Percentiles rank a stretch among this genome's conserved stretches.
These are phyloP conservation scores for Uria aalge DNA, from an alignment of 2,113 vertebrate genomes.

Conservation along the genomic window DNA sequence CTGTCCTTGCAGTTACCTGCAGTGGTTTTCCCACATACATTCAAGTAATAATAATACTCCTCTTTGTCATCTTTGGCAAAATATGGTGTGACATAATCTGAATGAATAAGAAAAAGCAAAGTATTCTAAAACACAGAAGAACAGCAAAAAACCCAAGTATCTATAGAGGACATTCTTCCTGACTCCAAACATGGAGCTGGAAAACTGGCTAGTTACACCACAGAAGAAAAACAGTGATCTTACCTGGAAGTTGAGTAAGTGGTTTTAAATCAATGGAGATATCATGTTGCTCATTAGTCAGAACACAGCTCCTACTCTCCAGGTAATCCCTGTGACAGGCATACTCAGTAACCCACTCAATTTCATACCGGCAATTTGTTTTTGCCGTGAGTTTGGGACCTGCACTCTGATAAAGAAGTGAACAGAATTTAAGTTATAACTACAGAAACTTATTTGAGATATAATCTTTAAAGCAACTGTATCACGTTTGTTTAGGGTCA, in stretches of 20 bases:
- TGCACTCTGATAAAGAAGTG: constrained; percentile 74
- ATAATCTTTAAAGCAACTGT: neutral
- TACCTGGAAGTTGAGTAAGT: constrained; percentile 74
- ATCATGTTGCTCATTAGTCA: constrained; percentile 85
- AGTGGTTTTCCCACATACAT: constrained; percentile 77
- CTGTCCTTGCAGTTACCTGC: constrained; percentile 41
- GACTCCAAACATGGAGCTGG: neutral
- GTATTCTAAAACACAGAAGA: neutral
- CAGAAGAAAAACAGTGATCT: neutral
- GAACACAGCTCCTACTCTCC: constrained; percentile 81
- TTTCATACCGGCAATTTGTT: constrained; percentile 89
- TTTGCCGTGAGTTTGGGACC: constrained; percentile 86
- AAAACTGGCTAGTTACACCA: neutral
- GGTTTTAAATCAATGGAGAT: constrained; percentile 86
- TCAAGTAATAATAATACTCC: constrained; percentile 86
- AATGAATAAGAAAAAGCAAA: neutral
- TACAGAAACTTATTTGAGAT: neutral
- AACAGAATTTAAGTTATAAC: neutral
- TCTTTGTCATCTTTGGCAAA: constrained; percentile 66
- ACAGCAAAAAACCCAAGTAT: neutral
- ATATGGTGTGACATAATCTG: constrained; percentile 65
- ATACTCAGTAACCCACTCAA: constrained; percentile 94
- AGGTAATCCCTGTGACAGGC: constrained; percentile 94
- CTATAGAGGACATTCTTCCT: neutral
- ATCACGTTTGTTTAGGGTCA: neutral